phyloP scores from a whole-genome alignment of 2,888 invertebrate species.

The Drosophila stalkeri region DNA sequence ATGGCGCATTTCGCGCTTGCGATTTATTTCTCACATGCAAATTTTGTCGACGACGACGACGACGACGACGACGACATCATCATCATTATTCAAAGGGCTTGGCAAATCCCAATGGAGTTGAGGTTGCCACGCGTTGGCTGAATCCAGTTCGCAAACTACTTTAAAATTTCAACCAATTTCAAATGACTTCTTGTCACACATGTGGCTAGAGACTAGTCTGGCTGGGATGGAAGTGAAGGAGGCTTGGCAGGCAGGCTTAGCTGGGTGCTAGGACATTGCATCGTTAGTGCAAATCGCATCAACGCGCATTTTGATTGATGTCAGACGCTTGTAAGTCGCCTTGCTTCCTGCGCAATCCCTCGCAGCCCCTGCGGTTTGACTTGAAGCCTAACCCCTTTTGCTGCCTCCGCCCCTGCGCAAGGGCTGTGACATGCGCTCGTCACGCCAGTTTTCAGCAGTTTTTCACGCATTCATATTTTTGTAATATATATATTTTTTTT shows the following conservation, averaged over 20 bases:
- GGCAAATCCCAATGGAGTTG: conserved; percentile 70
- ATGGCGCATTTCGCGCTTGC: conserved; percentile 71
- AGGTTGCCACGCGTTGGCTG: conserved; percentile 47
- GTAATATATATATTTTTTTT: conserved; percentile 60
- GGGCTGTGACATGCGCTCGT: conserved; percentile 40
- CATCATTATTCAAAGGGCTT: conserved; percentile 77
- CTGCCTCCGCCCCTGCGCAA: not conserved
- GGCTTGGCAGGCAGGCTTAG: not conserved
- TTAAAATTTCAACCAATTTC: conserved; percentile 80
- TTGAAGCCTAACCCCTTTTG: conserved; percentile 51
- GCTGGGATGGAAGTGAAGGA: not conserved
- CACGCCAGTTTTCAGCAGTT: conserved; percentile 40
- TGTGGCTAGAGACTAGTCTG: conserved; percentile 26
- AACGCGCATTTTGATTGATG: conserved; percentile 81
- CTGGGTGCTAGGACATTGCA: conserved; percentile 46
- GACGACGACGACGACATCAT: conserved; percentile 51
- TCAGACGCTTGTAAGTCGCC: conserved; percentile 78
- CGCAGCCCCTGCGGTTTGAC: conserved; percentile 79
- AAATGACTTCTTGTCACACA: conserved; percentile 75
- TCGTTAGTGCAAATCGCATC: conserved; percentile 80
- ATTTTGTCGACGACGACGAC: conserved; percentile 53
- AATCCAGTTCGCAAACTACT: conserved; percentile 67
- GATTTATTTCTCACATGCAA: conserved; percentile 73
- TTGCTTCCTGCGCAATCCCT: conserved; percentile 4
- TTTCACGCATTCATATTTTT: conserved; percentile 73